phyloP scores from a whole-genome alignment of 2,888 invertebrate genomes.

The Trichopoda pennipes region DNA sequence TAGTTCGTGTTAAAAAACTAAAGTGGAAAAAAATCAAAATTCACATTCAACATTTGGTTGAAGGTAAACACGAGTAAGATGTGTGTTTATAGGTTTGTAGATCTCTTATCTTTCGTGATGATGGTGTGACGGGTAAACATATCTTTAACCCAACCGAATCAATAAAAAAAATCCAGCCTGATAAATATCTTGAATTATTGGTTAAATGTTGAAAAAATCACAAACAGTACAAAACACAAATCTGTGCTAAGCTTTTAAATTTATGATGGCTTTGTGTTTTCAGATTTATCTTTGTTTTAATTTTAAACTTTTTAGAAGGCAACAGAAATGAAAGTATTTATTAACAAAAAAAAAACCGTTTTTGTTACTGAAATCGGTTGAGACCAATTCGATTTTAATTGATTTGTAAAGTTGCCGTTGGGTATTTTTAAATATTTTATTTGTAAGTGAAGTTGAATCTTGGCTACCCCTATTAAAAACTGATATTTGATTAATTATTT shows the following conservation, averaged over 20 bases:
- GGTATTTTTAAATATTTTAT: no score
- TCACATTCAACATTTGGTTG: neutral
- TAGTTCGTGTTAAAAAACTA: slow-evolving; percentile 13
- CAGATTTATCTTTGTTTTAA: neutral
- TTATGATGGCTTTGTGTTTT: neutral
- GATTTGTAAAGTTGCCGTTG: no score
- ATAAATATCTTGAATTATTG: slow-evolving; percentile 50
- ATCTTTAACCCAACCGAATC: slow-evolving; percentile 1
- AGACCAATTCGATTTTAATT: no score
- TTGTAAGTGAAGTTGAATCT: no score
- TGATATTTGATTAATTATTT: no score
- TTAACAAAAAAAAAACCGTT: neutral
- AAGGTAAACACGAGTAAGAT: slow-evolving; percentile 22
- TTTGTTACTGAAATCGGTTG: no score
- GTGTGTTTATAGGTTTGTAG: slow-evolving; percentile 47
- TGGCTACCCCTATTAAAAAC: no score
- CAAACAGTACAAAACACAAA: neutral
- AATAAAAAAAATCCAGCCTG: slow-evolving; percentile 17
- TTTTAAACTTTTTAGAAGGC: neutral
- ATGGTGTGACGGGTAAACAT: slow-evolving; percentile 46
- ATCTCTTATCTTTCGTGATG: slow-evolving; percentile 52
- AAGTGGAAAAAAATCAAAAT: neutral
- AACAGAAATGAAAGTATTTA: neutral
- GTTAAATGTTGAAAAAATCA: slow-evolving; percentile 31
- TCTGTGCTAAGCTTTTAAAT: neutral